Evolutionary conservation across 1,140 invertebrate genomes (phyloP).

Genomic region (Cylas formicarius): DNA sequence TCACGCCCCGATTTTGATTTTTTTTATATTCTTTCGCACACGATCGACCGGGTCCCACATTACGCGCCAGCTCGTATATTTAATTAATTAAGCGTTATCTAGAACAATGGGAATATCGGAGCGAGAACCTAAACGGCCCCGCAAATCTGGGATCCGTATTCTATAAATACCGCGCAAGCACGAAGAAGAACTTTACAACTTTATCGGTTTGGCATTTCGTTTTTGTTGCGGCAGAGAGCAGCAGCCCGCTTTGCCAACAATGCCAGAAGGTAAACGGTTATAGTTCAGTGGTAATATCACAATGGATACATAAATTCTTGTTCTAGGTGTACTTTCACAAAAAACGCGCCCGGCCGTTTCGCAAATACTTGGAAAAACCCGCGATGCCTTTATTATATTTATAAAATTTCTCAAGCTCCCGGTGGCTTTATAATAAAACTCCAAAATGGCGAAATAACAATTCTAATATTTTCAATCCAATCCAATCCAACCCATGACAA

Average conservation of each 20-base stretch:
- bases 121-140: slow-evolving; percentile 11
- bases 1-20: too few relatives aligned
- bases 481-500: too few relatives aligned
- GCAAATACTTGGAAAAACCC: slow-evolving; percentile 9
- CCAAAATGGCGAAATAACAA: too few relatives aligned
- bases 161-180: slow-evolving; percentile 15
- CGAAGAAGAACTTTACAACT: slow-evolving; percentile 23
- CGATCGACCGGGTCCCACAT: too few relatives aligned
- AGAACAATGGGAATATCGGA: slow-evolving; percentile 16
- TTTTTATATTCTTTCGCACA: too few relatives aligned
- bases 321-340: slow-evolving; percentile 18
- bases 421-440: too few relatives aligned
- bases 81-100: slow-evolving; percentile 17
- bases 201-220: slow-evolving; percentile 20
- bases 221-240: too few relatives aligned
- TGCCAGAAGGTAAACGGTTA: slow-evolving; percentile 19
- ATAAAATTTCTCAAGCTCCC: too few relatives aligned
- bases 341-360: slow-evolving; percentile 9
- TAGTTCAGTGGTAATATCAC: slow-evolving; percentile 22
- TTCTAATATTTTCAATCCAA: too few relatives aligned
- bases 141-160: slow-evolving; percentile 22
- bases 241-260: slow-evolving; percentile 19
- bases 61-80: too few relatives aligned
- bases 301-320: slow-evolving; percentile 22
- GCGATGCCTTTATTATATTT: too few relatives aligned